phyloP scores from a whole-genome alignment of 2,888 invertebrate genomes.

The Sarcophaga carnaria region DNA sequence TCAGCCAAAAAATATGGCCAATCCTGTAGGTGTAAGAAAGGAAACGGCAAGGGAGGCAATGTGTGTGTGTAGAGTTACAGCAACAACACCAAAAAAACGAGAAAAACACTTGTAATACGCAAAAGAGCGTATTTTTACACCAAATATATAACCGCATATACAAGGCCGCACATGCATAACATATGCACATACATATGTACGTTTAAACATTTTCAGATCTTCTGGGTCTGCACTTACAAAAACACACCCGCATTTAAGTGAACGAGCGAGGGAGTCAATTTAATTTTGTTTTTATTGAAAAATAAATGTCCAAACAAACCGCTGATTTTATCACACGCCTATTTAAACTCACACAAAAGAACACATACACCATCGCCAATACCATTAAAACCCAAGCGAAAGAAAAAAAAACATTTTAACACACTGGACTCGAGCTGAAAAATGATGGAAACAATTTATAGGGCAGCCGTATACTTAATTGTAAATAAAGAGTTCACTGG shows the following conservation, averaged over 20 bases:
- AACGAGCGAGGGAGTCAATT: not conserved
- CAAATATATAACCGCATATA: constrained; percentile 72
- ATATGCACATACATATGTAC: not conserved
- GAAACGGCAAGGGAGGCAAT: not conserved
- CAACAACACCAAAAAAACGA: constrained; percentile 37
- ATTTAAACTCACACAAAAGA: not conserved
- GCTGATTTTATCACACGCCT: not conserved
- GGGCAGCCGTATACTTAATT: too few species aligned
- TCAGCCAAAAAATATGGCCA: too few species aligned
- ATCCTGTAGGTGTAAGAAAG: not conserved
- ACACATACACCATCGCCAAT: not conserved
- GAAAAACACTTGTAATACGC: constrained; percentile 70
- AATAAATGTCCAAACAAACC: constrained; percentile 8
- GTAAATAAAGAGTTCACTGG: too few species aligned
- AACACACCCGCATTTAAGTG: not conserved
- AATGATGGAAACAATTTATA: too few species aligned
- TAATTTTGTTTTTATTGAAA: constrained; percentile 17
- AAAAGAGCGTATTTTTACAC: constrained; percentile 77
- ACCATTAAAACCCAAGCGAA: not conserved
- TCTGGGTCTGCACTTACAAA: not conserved
- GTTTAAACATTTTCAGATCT: not conserved
- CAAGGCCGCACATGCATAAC: not conserved
- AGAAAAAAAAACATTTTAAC: too few species aligned
- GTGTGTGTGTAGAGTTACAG: constrained; percentile 22
- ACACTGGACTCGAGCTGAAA: not conserved